Evolutionary conservation across 1,140 invertebrate genomes (phyloP), one percentile per base, ranked within the genome.

Genomic region (Drosophila pectinifera): DNA sequence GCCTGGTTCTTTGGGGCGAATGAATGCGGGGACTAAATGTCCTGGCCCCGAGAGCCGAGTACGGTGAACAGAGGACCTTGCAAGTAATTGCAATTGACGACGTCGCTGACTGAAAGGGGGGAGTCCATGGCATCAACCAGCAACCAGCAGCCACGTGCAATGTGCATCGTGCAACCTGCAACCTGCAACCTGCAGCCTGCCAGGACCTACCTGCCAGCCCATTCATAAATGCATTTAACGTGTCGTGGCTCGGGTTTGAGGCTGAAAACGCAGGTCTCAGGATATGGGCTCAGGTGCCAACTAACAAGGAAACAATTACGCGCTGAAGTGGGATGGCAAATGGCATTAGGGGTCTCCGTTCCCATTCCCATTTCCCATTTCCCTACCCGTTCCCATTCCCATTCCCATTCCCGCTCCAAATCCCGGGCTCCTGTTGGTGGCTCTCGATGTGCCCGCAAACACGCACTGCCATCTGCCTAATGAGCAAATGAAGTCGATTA

Each of bases 401-500:
- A 11, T 20, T 38, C 14, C 22, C 46, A 14, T n/a, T 56, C 39
- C 51, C 36, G 28, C 46, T 58, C 31, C 18, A 18, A 16, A 31
- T 42, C 38, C 51, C 34, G 14, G 20, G 34, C 42, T 46, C 42
- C 42, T 18, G 53, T 56, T 22, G 45, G 38, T n/a, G 51, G n/a
- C 22, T 26, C 63, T 38, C 24, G 36, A 36, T 45, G 56, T 48
- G 57, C 49, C 73, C 73, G 49, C 74, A 77, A 73, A 73, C 82
- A 82, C 65, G 84, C 80, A 80, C 62, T 46, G 65, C 63, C 76
- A 73, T 89, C 80, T 77, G 74, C 80, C 77, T 89, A 89, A 89
- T 89, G 84, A 89, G 84, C 80, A 89, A 89, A 89, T 89, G 84
- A 89, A 89, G 84, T 89, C 84, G 84, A 89, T 89, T 89, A 80